phyloP scores from a whole-genome alignment of 1,140 invertebrate species.

The Solen grandis region DNA sequence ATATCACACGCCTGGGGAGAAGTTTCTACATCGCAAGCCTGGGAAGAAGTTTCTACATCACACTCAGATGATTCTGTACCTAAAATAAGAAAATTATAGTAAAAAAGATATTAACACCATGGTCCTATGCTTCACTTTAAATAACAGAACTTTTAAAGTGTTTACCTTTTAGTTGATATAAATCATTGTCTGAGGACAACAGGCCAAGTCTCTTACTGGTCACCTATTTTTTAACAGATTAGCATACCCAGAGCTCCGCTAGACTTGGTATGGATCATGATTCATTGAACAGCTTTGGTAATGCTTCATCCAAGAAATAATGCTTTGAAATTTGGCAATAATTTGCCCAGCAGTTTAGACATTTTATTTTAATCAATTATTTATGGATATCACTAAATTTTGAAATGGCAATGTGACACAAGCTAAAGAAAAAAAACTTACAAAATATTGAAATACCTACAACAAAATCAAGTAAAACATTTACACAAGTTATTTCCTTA shows the following conservation, averaged over 20 bases:
- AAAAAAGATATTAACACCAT: background rate
- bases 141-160: background rate
- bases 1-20: too few species aligned
- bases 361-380: background rate
- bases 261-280: too few species aligned
- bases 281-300: too few species aligned
- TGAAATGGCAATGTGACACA: background rate
- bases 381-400: background rate
- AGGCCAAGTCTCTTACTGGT: too few species aligned
- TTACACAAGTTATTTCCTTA: too few species aligned
- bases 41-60: slow-evolving; percentile 5
- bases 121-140: background rate
- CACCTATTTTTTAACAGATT: too few species aligned
- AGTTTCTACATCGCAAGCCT: too few species aligned
- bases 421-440: background rate
- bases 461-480: too few species aligned
- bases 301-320: too few species aligned
- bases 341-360: background rate
- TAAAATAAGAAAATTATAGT: background rate
- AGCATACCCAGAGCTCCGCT: too few species aligned
- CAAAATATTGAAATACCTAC: too few species aligned
- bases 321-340: too few species aligned
- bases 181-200: background rate
- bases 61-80: background rate
- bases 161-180: background rate